These are phyloP conservation scores for Chelonus formosanus DNA, from an alignment of 2,888 invertebrate species.

Conservation along the genomic window DNA sequence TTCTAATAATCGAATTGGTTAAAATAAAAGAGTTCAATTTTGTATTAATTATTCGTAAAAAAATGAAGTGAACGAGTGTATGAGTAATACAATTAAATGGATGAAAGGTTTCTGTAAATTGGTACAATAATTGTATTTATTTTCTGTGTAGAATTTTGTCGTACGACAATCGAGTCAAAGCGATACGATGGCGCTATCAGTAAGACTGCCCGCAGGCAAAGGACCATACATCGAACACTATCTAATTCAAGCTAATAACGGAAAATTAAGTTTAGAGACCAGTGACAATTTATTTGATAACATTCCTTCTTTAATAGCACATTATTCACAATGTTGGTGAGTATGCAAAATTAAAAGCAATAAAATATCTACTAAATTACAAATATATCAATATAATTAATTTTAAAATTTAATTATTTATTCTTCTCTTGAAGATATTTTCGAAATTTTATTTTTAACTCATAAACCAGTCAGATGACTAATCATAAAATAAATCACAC, in stretches of 20 bases:
- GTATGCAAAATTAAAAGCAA: constrained; percentile 45
- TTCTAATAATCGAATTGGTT: no score
- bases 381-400: no score
- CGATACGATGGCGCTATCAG: constrained; percentile 94
- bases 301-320: constrained; percentile 90
- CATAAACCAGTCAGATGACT: no score
- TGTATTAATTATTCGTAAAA: no score
- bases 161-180: constrained; percentile 93
- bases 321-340: constrained; percentile 92
- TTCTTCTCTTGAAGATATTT: no score
- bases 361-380: not conserved
- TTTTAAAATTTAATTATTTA: no score
- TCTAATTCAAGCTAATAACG: constrained; percentile 85
- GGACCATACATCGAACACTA: constrained; percentile 96
- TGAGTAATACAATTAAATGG: no score
- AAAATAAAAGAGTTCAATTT: no score
- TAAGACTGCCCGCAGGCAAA: constrained; percentile 85
- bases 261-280: constrained; percentile 88
- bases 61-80: no score
- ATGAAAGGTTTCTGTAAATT: no score
- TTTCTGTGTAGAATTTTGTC: constrained; percentile 82
- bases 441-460: no score
- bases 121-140: constrained; percentile 31
- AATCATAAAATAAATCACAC: no score
- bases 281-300: constrained; percentile 93